Base-by-base conservation (phyloP, 2,797 vertebrate genomes). In the Syngnathus rostellatus region DNA sequence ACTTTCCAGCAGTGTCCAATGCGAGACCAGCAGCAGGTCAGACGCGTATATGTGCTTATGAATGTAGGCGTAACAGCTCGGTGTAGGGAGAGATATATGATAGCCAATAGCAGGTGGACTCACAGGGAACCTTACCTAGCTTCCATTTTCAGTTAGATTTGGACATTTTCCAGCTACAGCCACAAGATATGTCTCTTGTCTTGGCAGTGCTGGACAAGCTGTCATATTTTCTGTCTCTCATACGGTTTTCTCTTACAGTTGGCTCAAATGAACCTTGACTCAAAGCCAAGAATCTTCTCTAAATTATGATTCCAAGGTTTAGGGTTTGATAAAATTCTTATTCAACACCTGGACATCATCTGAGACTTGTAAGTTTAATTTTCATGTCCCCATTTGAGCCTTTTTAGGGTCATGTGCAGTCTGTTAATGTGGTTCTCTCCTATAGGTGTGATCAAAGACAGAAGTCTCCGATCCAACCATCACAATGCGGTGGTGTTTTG, bases 141-240 rank as follows among this genome's bases (percentile, higher is more conserved):
- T 58, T 37, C 37, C 31, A 38, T 59, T 59, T 58, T 12, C 25
- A 58, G 37, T 7, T 58, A 16, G 16, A 38, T 39, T 59, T 59
- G 5, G 37, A 8, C 57, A n/a, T 39, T 59, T 59, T 19, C 38
- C 39, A 59, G 25, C 11, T 7, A 12, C 60, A 71, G 6, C 68
- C 64, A 66, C 72, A 68, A 70, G 77, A 83, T 6, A 90, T 87
- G 86, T 86, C 85, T 70, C 84, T 89, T 63, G 68, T 88, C 69
- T 60, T 90, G 65, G 84, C 82, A 0, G 74, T 76, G 64, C 72
- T 90, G 81, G 86, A 90, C 73, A 89, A 88, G 69, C 71, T 88
- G 68, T 73, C 81, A 9, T 88, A 85, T 68, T 81, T 87, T 41
- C 81, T 90, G 74, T 89, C 84, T 72, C 73, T 89, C 62, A 66